phyloP scores from a whole-genome alignment of 2,888 invertebrate species.

The Tipula unca region DNA sequence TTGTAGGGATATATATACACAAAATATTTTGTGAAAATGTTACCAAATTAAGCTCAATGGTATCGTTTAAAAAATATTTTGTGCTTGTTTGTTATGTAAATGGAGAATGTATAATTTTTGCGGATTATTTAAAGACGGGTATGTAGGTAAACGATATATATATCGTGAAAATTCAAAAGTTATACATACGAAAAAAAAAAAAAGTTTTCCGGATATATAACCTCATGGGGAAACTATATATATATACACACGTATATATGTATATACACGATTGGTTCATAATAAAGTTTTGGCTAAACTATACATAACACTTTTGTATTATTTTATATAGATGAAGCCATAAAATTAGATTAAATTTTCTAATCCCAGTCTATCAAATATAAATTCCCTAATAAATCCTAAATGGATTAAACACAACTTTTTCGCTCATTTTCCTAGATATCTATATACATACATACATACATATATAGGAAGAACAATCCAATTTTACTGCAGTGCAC shows the following conservation, averaged over 20 bases:
- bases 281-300: neutral
- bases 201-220: neutral
- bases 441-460: neutral
- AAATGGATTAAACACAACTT: neutral
- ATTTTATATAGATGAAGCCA: neutral
- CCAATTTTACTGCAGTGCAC: neutral
- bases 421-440: neutral
- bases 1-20: neutral
- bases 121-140: neutral
- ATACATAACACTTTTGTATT: neutral
- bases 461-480: neutral
- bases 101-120: neutral
- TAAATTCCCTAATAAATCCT: slow-evolving; percentile 14
- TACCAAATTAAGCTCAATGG: slow-evolving; percentile 8
- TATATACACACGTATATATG: too few species aligned
- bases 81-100: slow-evolving; percentile 2
- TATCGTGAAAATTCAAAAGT: neutral
- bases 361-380: neutral
- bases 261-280: neutral
- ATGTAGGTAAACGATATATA: neutral
- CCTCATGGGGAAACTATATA: neutral
- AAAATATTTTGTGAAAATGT: neutral
- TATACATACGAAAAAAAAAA: neutral
- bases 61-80: neutral
- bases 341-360: neutral